Conservation (phyloP, 1,140 invertebrate species). For the Laupala kohalensis region DNA sequence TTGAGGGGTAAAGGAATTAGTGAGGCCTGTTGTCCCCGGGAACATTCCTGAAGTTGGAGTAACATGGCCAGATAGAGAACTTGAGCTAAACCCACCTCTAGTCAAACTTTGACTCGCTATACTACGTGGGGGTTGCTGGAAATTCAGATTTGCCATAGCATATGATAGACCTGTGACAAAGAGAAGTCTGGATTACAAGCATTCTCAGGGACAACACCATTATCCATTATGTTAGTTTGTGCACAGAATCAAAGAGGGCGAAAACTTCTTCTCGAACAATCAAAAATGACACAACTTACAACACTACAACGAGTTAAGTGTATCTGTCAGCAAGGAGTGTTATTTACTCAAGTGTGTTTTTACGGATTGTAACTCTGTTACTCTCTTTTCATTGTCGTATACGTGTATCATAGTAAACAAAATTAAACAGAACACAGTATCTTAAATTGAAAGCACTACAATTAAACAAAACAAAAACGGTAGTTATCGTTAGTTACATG, state of each 20-base stretch:
- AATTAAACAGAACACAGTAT: background rate
- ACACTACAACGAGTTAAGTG: background rate
- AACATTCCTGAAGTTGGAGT: constrained; percentile 53
- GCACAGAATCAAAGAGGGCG: background rate
- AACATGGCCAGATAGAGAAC: constrained; percentile 51
- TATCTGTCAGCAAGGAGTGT: background rate
- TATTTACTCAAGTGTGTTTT: background rate
- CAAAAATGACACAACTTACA: background rate
- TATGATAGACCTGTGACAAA: background rate
- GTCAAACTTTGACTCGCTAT: constrained; percentile 37
- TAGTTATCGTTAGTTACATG: background rate
- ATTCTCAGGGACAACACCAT: background rate
- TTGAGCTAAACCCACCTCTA: constrained; percentile 42
- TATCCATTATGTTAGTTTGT: background rate
- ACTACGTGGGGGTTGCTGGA: constrained; percentile 47
- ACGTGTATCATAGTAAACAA: background rate
- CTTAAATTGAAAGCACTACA: background rate
- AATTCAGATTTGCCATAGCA: constrained; percentile 71
- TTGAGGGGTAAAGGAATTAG: constrained; percentile 31
- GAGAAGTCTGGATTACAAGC: background rate
- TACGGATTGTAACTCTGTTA: background rate
- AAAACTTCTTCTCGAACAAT: background rate
- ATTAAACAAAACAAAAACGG: background rate
- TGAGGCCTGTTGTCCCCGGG: constrained; percentile 34
- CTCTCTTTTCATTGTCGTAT: background rate